Base-by-base conservation (phyloP, 2,888 invertebrate species). In the Coleophora flavipennella region DNA sequence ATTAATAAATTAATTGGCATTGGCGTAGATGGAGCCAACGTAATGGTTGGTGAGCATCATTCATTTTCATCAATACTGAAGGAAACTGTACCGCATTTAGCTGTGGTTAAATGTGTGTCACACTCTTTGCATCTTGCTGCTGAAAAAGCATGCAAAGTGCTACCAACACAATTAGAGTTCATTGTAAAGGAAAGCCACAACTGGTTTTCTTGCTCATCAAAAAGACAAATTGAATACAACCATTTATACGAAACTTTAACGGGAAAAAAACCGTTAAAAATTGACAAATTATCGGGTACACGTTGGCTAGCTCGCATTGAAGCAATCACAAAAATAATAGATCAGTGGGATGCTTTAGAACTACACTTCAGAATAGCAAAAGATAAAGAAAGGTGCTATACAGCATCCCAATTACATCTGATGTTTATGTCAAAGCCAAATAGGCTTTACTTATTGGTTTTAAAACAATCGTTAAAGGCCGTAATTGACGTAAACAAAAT, bases 301-400 rank as follows among this genome's bases (percentile, higher is more conserved):
- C 49, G 52, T 13, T 57, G 53, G 52, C 46, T 46, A 20, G 49
- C 43, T 34, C 46, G 47, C 10, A 45, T 42, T 39, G 13, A 38
- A 37, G 55, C 55, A 44, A 36, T 55, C 32, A 36, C 26, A 10
- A 47, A 53, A 26, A 55, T 59, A 31, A 44, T 52, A 9, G 49
- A 59, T 2, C 60, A 61, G 37, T 59, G 56, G 62, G 57, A 62
- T 9, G 48, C 50, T 33, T 45, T 62, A 14, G 41, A 57, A 42
- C 38, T 59, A 13, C 51, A 55, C 28, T 62, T 59, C 38, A 49
- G 42, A 13, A 28, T 55, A 36, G 46, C 48, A 8, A 53, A 46
- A 41, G 35, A 46, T 14, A 42, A 52, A 32, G 52, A 57, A 9
- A 48, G 51, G 44, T 57, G 51, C 45, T 50, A 45, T 36, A 52